These are phyloP conservation scores for Eulithis prunata DNA, from an alignment of 2,888 invertebrate genomes.

Conservation along the genomic window DNA sequence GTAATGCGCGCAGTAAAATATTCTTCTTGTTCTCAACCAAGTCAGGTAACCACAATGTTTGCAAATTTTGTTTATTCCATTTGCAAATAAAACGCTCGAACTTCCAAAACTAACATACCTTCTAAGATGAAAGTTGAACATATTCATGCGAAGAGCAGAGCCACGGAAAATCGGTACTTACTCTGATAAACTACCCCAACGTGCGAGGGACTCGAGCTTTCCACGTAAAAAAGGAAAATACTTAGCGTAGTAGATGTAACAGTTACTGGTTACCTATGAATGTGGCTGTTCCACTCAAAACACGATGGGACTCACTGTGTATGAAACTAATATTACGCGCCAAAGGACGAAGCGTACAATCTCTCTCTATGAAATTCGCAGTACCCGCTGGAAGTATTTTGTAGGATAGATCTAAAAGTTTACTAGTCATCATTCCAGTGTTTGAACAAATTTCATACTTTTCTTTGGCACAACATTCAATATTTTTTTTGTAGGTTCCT, in stretches of 20 bases:
- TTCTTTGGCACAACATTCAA: no score
- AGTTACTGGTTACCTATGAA: slow-evolving; percentile 1
- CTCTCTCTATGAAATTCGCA: no score
- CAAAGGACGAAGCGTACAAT: no score
- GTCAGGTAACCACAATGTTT: not conserved
- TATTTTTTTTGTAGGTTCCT: no score
- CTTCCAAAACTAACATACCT: slow-evolving; percentile 12
- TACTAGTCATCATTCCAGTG: no score
- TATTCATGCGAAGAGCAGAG: slow-evolving; percentile 29
- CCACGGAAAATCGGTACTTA: slow-evolving; percentile 33
- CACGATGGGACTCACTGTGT: not conserved
- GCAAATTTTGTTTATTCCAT: slow-evolving; percentile 3
- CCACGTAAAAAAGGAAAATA: slow-evolving; percentile 36
- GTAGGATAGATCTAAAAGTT: no score
- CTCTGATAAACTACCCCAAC: slow-evolving; percentile 36
- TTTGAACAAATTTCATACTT: no score
- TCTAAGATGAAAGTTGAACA: slow-evolving; percentile 24
- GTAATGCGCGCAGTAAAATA: no score
- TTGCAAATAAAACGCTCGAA: slow-evolving; percentile 16
- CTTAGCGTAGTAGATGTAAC: slow-evolving; percentile 17
- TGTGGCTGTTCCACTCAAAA: not conserved
- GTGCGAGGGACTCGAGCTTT: slow-evolving; percentile 32
- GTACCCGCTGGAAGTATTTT: no score
- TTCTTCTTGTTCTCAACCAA: not conserved
- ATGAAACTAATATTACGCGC: no score